Conservation (phyloP, 1,140 invertebrate species). For the Sminthurides bifidus region DNA sequence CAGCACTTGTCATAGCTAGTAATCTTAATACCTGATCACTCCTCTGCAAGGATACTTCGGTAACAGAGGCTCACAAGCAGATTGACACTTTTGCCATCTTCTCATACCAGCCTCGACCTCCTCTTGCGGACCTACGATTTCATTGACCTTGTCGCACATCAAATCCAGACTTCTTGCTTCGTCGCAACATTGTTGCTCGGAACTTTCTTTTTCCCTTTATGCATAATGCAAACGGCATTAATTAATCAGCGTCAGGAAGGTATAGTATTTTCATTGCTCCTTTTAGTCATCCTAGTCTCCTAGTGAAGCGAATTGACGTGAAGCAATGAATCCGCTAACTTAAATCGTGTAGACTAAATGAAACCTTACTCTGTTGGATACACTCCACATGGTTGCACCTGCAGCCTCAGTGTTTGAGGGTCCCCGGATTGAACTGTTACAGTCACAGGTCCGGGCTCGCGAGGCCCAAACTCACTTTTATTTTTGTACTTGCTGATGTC, state of each 20-base stretch:
- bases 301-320: no score
- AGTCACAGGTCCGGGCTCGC: not conserved
- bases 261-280: not conserved
- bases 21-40: constrained; percentile 22
- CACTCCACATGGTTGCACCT: not conserved
- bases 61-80: constrained; percentile 10
- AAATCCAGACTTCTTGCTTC: constrained; percentile 15
- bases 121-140: constrained; percentile 17
- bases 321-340: not conserved
- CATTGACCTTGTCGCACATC: constrained; percentile 3
- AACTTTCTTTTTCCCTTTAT: not conserved
- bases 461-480: no score
- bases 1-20: no score
- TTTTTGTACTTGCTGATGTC: constrained; percentile 22
- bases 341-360: no score
- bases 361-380: constrained; percentile 8
- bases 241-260: not conserved
- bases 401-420: constrained; percentile 11
- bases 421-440: constrained; percentile 13
- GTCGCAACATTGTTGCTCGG: constrained; percentile 18
- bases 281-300: not conserved
- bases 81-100: not conserved
- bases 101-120: not conserved
- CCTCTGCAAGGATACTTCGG: constrained; percentile 26
- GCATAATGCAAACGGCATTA: not conserved